These are phyloP conservation scores for Anolis carolinensis DNA, from an alignment of 2,113 vertebrate genomes.

Conservation along the genomic window DNA sequence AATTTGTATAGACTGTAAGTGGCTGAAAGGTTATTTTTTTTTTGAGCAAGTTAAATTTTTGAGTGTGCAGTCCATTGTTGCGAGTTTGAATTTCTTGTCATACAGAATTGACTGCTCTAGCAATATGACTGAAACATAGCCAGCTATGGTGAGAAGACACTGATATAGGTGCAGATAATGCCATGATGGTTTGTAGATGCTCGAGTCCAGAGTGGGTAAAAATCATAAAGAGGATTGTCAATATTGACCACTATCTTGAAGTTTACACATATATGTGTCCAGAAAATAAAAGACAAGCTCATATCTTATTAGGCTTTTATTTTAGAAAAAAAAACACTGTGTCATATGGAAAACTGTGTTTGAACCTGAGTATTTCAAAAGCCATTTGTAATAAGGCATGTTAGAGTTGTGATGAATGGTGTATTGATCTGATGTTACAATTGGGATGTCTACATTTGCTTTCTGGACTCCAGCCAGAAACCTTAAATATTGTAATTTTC, in stretches of 20 bases:
- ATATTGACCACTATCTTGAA: slow-evolving; percentile 58
- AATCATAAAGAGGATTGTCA: slow-evolving; percentile 56
- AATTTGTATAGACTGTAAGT: slow-evolving; percentile 69
- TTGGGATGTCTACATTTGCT: not conserved
- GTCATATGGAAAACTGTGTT: not conserved
- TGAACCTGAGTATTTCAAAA: not conserved
- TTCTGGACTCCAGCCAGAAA: not conserved
- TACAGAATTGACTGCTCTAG: slow-evolving; percentile 46
- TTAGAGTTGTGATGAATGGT: not conserved
- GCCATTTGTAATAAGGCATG: not conserved
- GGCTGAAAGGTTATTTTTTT: slow-evolving; percentile 69
- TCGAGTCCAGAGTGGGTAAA: slow-evolving; percentile 51
- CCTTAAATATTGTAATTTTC: not conserved
- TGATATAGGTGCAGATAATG: not conserved
- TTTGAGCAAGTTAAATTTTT: slow-evolving; percentile 60
- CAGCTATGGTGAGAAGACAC: slow-evolving; percentile 56
- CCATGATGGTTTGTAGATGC: not conserved
- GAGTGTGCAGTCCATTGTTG: slow-evolving; percentile 55
- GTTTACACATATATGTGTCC: slow-evolving; percentile 30
- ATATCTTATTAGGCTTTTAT: not conserved
- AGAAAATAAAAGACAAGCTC: not conserved
- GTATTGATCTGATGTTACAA: not conserved
- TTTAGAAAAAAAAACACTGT: not conserved
- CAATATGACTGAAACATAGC: slow-evolving; percentile 60
- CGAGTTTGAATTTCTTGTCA: slow-evolving; percentile 65